A percentile compares a stretch with the other conserved stretches of the same genome.
phyloP scores from a whole-genome alignment of 2,797 vertebrate genomes.

The Microctenopoma stevenorrisi region DNA sequence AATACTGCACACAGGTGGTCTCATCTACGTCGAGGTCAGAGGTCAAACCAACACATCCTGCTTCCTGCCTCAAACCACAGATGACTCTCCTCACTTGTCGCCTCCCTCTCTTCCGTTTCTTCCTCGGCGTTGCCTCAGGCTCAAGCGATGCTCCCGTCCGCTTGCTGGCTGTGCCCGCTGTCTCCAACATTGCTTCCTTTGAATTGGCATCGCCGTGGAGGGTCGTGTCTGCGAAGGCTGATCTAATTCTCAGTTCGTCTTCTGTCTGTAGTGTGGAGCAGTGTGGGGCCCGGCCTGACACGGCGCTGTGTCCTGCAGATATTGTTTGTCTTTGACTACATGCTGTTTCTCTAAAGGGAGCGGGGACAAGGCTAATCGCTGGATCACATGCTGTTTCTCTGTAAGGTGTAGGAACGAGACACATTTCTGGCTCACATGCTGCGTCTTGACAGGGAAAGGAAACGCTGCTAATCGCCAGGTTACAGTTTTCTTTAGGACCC shows the following conservation, averaged over 20 bases:
- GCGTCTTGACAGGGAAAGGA: constrained; percentile 50
- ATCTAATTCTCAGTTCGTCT: constrained; percentile 30
- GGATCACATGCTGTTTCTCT: constrained; percentile 57
- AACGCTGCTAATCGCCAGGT: constrained; percentile 58
- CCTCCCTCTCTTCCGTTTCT: constrained; percentile 59
- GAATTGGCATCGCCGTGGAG: neutral
- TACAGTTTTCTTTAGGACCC: constrained; percentile 43
- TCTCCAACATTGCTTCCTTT: constrained; percentile 28
- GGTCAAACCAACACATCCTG: neutral
- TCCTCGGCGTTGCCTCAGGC: constrained; percentile 11
- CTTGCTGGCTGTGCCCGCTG: constrained; percentile 21
- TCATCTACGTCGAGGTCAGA: neutral
- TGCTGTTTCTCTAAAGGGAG: constrained; percentile 50
- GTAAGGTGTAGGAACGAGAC: constrained; percentile 34
- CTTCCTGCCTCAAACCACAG: neutral
- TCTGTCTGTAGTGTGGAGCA: constrained; percentile 39
- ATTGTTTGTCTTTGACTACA: constrained; percentile 67
- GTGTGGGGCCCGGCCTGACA: constrained; percentile 31
- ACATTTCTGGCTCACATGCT: constrained; percentile 37
- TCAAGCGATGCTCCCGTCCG: constrained; percentile 38
- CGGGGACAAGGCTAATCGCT: constrained; percentile 66
- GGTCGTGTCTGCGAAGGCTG: constrained; percentile 19
- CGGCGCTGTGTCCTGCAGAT: constrained; percentile 50
- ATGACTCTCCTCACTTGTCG: constrained; percentile 38
- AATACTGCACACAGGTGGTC: neutral